Base-by-base conservation (phyloP, 1,140 invertebrate genomes). In the Drosophila asahinai region DNA sequence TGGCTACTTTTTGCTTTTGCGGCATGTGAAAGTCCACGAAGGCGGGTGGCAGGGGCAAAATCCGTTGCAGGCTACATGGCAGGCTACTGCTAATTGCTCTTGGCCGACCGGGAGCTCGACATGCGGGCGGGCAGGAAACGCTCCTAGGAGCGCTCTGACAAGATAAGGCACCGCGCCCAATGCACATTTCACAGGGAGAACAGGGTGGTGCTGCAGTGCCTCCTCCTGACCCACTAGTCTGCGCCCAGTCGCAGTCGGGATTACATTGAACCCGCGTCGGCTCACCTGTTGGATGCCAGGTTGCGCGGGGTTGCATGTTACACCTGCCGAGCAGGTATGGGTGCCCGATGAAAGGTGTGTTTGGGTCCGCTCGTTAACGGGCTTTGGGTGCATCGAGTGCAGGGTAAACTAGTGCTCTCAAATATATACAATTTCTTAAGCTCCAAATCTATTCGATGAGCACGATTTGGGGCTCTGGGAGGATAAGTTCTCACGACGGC, bases 31-130 rank as follows among this genome's bases (percentile, higher is more conserved):
- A 77, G 73, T 48, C 52, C 22, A 57, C 9, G 22, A 65, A 42
- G 33, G 54, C 61, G 19, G 15, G 19, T 22, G 33, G 15, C 17
- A 48, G 22, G 22, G 49, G 42, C 11, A 3, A 49, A 75, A 75
- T 51, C 72, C 45, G 19, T 81, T 81, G 61, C 78, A 45, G 70
- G 49, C 70, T 62, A 14, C 12, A 70, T 76, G 68, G 63, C 82
- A 62, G 72, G 42, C 36, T n/a, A 66, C 63, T 79, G 79, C 75
- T 86, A 86, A 86, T 82, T 82, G 74, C 61, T 57, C 40, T n/a
- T 11, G 54, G 19, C 8, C 19, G 17, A 36, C 49, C 12, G 38
- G 40, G 11, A 22, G 61, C 42, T 36, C 42, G 9, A 9, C 33
- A 9, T 9, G 22, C 33, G 45, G 52, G 33, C 70, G 72, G 61